phyloP scores from a whole-genome alignment of 2,888 invertebrate species.

The Auanema sp. region DNA sequence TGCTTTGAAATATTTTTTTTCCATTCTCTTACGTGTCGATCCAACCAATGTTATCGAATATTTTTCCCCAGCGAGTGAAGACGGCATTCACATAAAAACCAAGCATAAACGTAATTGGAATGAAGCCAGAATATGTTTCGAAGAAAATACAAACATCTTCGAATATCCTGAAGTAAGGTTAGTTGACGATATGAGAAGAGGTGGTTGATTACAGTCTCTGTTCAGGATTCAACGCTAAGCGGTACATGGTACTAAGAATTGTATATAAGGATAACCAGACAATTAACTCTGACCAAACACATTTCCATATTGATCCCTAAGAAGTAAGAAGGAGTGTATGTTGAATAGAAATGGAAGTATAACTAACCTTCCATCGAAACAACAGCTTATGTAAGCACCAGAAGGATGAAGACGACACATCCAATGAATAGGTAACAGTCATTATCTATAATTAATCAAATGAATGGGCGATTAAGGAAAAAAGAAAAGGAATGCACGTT shows the following conservation, averaged over 20 bases:
- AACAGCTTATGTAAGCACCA: conserved; percentile 53
- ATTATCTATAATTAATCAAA: conserved; percentile 24
- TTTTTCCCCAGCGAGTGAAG: conserved; percentile 50
- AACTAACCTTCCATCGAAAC: conserved; percentile 54
- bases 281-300: conserved; percentile 48
- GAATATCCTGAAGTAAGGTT: conserved; percentile 38
- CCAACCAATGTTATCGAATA: conserved; percentile 62
- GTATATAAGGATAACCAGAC: conserved; percentile 50
- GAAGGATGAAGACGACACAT: conserved; percentile 59
- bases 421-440: conserved; percentile 62
- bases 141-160: conserved; percentile 58
- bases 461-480: background rate
- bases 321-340: background rate
- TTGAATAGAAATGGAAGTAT: background rate
- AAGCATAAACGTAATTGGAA: conserved; percentile 59
- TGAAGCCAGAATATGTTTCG: conserved; percentile 58
- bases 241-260: conserved; percentile 40
- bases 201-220: conserved; percentile 49
- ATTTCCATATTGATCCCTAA: conserved; percentile 50
- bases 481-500: background rate
- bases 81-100: conserved; percentile 62
- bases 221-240: conserved; percentile 29
- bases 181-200: background rate
- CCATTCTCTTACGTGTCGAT: conserved; percentile 51
- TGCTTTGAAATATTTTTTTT: conserved; percentile 2